Conservation (phyloP, 2,113 vertebrate genomes). For the Forbesichthys agassizii region DNA sequence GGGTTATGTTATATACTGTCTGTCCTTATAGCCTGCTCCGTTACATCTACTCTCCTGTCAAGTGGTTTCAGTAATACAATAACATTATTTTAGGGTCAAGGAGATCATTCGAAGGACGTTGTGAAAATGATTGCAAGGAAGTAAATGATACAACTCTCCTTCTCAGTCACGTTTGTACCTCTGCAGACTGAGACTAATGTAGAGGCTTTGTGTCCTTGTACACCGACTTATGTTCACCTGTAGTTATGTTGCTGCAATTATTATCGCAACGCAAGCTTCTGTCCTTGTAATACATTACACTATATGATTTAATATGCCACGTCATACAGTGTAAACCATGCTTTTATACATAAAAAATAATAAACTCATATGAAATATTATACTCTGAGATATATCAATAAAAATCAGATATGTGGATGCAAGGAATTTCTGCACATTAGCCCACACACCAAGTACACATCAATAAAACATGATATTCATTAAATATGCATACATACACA, state of each 20-base stretch:
- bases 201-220: slow-evolving; percentile 4
- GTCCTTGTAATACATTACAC: slow-evolving; percentile 4
- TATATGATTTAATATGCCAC: too few relatives aligned
- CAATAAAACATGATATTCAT: slow-evolving; percentile 71
- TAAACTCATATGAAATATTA: slow-evolving; percentile 9
- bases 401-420: slow-evolving; percentile 59
- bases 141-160: slow-evolving; percentile 5
- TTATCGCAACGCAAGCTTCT: slow-evolving; percentile 16
- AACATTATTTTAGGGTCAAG: too few relatives aligned
- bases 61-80: too few relatives aligned
- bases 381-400: slow-evolving; percentile 68
- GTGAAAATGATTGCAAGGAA: too few relatives aligned
- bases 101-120: too few relatives aligned
- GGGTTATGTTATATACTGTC: too few relatives aligned
- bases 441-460: slow-evolving; percentile 59
- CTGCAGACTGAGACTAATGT: slow-evolving; percentile 22
- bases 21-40: too few relatives aligned
- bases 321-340: background rate
- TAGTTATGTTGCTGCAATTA: too few relatives aligned
- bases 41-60: too few relatives aligned
- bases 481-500: slow-evolving; percentile 71
- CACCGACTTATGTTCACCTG: too few relatives aligned
- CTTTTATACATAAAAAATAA: slow-evolving; percentile 23
- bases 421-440: slow-evolving; percentile 38
- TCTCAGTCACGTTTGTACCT: slow-evolving; percentile 2